Base-by-base conservation (phyloP, 2,888 invertebrate species). In the Sisyra nigra region DNA sequence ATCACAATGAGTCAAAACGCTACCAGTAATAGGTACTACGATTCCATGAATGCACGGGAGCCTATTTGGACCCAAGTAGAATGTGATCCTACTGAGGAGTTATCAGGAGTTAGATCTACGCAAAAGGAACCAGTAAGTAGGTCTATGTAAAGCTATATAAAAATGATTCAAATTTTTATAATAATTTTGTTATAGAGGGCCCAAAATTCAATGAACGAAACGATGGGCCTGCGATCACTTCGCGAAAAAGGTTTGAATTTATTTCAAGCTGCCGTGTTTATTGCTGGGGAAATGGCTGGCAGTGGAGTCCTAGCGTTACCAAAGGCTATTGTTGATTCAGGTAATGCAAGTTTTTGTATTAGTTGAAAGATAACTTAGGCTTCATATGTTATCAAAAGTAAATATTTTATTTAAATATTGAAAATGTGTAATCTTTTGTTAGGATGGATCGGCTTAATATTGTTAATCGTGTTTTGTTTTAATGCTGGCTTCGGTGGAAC, bases 201-300 rank as follows among this genome's bases (percentile, higher is more conserved):
- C 7, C 24, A 24, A 24, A 24, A 24, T 24, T 24, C 24, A 5
- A 24, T 24, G 24, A 24, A 24, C 24, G 24, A 24, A 24, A 24
- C 24, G 7, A 7, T 24, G 3, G 24, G 24, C 24, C 7, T 24
- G 24, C 24, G 24, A 24, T 5, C 24, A 24, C 24, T 24, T 3
- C 24, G 7, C 24, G 24, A 24, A 24, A 24, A 24, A 24, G 68
- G 68, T 1, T 52, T 69, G 10, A 60, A 54, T 42, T 56, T 68
- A 14, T 47, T 64, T 10, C 59, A 74, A 47, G 71, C 78, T 0
- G 68, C 74, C 1, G 60, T 79, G 46, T 71, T 80, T 52, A 70
- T 80, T 35, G 73, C 72, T 0, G 80, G 78, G 0, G 79, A 79
- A 59, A 77, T 80, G 71, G 78, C 78, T 0, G 80, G 80, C 35